A percentile compares a stretch with the other conserved stretches of the same genome.
phyloP scores from a whole-genome alignment of 2,888 invertebrate genomes.

The Hypolimnas misippus region DNA sequence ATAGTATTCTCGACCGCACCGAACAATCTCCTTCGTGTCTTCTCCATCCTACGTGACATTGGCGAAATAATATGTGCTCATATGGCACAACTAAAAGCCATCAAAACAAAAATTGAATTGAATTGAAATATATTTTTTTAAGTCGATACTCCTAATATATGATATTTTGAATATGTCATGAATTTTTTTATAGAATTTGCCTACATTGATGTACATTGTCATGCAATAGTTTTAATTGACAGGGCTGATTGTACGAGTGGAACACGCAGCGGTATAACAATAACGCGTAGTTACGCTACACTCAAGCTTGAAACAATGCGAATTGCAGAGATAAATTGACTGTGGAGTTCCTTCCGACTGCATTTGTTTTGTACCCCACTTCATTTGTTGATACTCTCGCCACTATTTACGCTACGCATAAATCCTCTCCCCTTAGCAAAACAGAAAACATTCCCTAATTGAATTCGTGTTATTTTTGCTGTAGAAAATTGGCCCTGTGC shows the following conservation, averaged over 20 bases:
- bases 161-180: no score
- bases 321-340: slow-evolving; percentile 7
- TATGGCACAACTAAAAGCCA: no score
- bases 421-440: slow-evolving; percentile 62
- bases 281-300: not conserved
- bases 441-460: slow-evolving; percentile 77
- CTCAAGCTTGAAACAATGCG: slow-evolving; percentile 7
- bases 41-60: no score
- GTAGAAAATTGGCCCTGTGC: slow-evolving; percentile 77
- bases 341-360: slow-evolving; percentile 31
- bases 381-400: slow-evolving; percentile 68
- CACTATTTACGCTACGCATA: slow-evolving; percentile 66
- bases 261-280: not conserved
- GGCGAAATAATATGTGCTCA: no score
- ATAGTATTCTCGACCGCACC: no score
- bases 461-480: slow-evolving; percentile 79
- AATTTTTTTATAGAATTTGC: not conserved
- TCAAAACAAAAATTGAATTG: no score
- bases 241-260: slow-evolving; percentile 2
- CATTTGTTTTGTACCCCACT: slow-evolving; percentile 50
- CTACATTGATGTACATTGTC: not conserved
- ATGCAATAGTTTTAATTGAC: slow-evolving; percentile 8
- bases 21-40: no score
- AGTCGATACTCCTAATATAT: no score
- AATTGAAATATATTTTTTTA: no score